Base-by-base conservation (phyloP, 2,113 vertebrate genomes). In the Dipodomys merriami region DNA sequence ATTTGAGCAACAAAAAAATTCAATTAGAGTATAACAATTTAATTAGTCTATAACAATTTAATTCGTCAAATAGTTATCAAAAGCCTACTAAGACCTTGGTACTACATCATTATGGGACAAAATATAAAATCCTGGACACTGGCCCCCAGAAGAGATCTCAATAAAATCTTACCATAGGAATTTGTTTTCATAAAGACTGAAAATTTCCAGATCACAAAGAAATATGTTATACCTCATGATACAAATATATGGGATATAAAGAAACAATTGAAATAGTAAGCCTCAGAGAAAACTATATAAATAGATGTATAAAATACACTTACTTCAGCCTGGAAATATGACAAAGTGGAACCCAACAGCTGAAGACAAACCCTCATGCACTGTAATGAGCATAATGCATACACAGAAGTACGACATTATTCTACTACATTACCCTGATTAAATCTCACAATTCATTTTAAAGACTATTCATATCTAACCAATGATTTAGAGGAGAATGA, bases 361-460 rank as follows among this genome's bases (percentile, higher is more conserved):
- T 73, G 65, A 77, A 93, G 91, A 94, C 77, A 90, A 90, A 93
- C 72, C 65, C 60, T n/a, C 86, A 68, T 67, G 82, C 29, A 76
- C 65, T 39, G 44, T 46, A 69, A 95, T 87, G 90, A 93, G 60
- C 39, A 62, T 35, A 71, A 86, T 44, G 60, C 88, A 86, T 86
- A 83, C 64, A 82, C 0, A 91, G 94, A 77, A 86, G 64, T 79
- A 81, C 79, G 78, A n/a, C 74, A 33, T 92, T 94, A 95, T 71
- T 95, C 88, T 29, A 91, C 83, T 78, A 73, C 96, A 95, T 93
- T 88, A 91, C 90, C 91, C 85, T 94, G 92, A 97, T 97, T 96
- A 96, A 96, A 95, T 88, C 91, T 90, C 85, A 95, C 93, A 94
- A 90, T 90, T 95, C 89, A 94, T 96, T 97, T 93, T 65, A 93